These are phyloP conservation scores for Gasterosteus aculeatus DNA, from an alignment of 2,113 vertebrate genomes.

Conservation along the genomic window DNA sequence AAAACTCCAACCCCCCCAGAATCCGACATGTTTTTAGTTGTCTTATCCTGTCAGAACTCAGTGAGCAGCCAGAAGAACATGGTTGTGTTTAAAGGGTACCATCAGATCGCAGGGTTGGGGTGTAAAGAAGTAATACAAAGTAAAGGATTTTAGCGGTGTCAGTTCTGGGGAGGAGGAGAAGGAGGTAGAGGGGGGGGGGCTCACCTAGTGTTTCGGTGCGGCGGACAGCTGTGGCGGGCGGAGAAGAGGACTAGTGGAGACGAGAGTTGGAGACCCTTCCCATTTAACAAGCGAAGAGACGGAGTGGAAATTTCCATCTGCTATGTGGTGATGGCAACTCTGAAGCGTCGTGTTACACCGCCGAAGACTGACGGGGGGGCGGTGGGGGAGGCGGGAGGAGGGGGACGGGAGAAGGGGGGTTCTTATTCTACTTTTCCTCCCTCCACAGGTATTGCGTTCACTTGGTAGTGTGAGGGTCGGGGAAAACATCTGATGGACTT, in stretches of 20 bases:
- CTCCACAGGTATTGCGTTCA: background rate
- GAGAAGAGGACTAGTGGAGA: constrained; percentile 51
- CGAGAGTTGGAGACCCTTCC: constrained; percentile 65
- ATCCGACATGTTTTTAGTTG: background rate
- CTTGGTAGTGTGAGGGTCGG: background rate
- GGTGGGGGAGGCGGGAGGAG: constrained; percentile 10
- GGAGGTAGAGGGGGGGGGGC: constrained; percentile 1
- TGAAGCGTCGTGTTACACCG: constrained; percentile 73
- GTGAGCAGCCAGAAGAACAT: background rate
- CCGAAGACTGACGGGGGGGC: background rate
- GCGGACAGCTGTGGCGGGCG: constrained; percentile 49
- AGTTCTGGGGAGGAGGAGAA: background rate
- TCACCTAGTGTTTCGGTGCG: constrained; percentile 53
- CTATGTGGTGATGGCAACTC: constrained; percentile 75
- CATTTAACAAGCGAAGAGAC: constrained; percentile 69
- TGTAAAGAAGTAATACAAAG: background rate
- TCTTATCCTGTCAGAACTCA: background rate
- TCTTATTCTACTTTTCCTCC: too few species aligned
- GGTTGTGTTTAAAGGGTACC: background rate
- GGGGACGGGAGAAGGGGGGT: background rate
- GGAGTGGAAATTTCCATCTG: constrained; percentile 83
- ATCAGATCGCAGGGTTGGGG: background rate
- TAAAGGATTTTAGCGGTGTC: background rate
- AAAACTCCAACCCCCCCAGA: background rate
- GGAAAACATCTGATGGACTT: too few species aligned